phyloP scores from a whole-genome alignment of 2,888 invertebrate species.

The Leptarthrus brevirostris region DNA sequence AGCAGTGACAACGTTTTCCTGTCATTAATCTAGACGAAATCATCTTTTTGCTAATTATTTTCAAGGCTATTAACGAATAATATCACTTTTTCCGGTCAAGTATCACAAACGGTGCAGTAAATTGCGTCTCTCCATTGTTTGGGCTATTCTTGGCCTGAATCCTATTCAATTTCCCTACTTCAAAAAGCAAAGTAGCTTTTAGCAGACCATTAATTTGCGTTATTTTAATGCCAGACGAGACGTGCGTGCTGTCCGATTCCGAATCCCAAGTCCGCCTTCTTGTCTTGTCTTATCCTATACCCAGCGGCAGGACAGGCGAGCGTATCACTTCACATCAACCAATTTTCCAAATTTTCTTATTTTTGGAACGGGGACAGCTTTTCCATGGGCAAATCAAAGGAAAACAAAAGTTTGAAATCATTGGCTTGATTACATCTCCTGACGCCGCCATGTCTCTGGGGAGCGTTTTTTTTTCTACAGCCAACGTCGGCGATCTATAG shows the following conservation, averaged over 20 bases:
- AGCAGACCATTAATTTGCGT: conserved; percentile 23
- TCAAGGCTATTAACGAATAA: not conserved
- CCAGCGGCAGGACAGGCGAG: too few species aligned
- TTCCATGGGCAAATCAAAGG: conserved; percentile 1
- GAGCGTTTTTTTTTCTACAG: not conserved
- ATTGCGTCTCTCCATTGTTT: conserved; percentile 20
- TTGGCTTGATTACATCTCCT: not conserved
- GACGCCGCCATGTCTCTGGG: not conserved
- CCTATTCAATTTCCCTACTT: not conserved
- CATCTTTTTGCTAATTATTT: not conserved
- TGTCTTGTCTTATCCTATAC: not conserved
- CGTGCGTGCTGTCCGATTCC: not conserved
- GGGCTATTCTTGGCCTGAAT: not conserved
- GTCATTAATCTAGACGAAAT: too few species aligned
- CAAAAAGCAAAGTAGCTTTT: conserved; percentile 20
- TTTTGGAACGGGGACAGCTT: not conserved
- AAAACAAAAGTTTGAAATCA: not conserved
- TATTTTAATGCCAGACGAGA: conserved; percentile 17
- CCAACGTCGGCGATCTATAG: not conserved
- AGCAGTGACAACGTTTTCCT: too few species aligned
- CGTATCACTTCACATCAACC: not conserved
- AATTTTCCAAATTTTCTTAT: not conserved
- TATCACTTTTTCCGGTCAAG: not conserved
- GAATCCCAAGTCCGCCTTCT: not conserved
- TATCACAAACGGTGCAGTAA: conserved; percentile 7